A percentile compares a stretch with the other conserved stretches of the same genome.
phyloP scores from a whole-genome alignment of 30 jellyfish, hydroid and myxozoan species.

The Aurelia aurita complex sp. Pacific region DNA sequence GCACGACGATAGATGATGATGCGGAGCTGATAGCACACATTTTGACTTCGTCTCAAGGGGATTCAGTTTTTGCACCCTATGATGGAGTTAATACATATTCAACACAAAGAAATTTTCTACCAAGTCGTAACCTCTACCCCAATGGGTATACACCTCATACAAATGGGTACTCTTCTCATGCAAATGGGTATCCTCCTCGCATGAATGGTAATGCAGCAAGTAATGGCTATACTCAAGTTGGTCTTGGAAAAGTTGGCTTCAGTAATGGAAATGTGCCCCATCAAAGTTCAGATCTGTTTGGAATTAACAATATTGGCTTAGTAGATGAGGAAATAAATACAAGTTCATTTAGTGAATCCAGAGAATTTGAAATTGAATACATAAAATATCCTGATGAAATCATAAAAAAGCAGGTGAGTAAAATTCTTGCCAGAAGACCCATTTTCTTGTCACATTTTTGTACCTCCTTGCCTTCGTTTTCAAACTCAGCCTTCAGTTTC shows the following conservation, averaged over 20 bases:
- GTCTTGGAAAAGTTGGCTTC: neutral
- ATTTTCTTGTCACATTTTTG: too few relatives aligned
- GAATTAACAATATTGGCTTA: conserved; percentile 9
- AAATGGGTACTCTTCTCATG: too few relatives aligned
- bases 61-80: neutral
- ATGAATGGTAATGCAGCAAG: too few relatives aligned
- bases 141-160: too few relatives aligned
- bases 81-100: too few relatives aligned
- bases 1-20: neutral
- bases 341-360: neutral
- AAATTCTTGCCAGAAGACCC: too few relatives aligned
- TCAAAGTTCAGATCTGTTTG: neutral
- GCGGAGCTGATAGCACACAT: neutral
- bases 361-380: conserved; percentile 28
- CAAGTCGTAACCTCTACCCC: too few relatives aligned
- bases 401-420: conserved; percentile 27
- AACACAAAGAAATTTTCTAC: too few relatives aligned
- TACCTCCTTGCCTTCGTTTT: too few relatives aligned
- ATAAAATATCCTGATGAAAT: conserved; percentile 38
- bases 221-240: neutral
- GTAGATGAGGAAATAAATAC: conserved; percentile 18
- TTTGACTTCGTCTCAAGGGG: neutral
- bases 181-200: too few relatives aligned
- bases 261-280: neutral
- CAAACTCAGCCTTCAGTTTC: too few relatives aligned